phyloP scores from a whole-genome alignment of 2,797 vertebrate genomes.

The Pteronotus mesoamericanus region DNA sequence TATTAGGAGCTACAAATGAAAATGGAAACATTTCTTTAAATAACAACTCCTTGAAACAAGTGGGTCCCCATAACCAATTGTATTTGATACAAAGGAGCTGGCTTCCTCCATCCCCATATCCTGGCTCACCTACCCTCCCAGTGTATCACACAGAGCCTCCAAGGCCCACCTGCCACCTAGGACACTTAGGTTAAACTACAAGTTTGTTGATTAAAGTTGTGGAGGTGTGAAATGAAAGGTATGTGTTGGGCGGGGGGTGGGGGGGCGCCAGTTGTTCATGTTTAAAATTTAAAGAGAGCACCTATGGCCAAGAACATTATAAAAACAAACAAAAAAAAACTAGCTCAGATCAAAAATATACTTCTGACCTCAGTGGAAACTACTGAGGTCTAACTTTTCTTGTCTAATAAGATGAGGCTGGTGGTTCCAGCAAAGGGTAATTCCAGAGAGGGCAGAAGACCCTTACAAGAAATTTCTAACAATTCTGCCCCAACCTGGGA shows the following conservation, averaged over 20 bases:
- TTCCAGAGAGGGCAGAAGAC: background rate
- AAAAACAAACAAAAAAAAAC: background rate
- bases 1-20: background rate
- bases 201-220: background rate
- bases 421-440: background rate
- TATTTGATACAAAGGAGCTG: background rate
- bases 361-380: background rate
- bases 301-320: background rate
- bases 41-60: background rate
- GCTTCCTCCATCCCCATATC: background rate
- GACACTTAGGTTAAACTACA: background rate
- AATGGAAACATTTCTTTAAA: background rate
- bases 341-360: background rate
- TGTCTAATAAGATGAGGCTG: background rate
- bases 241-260: accelerated
- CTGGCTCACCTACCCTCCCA: background rate
- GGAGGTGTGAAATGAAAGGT: background rate
- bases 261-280: background rate
- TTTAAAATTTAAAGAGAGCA: background rate
- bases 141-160: background rate
- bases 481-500: background rate
- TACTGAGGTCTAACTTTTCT: background rate
- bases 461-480: background rate
- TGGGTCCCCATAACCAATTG: background rate
- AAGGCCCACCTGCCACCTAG: background rate